Conservation (phyloP, 2,113 vertebrate species). For the Zapus hudsonius region DNA sequence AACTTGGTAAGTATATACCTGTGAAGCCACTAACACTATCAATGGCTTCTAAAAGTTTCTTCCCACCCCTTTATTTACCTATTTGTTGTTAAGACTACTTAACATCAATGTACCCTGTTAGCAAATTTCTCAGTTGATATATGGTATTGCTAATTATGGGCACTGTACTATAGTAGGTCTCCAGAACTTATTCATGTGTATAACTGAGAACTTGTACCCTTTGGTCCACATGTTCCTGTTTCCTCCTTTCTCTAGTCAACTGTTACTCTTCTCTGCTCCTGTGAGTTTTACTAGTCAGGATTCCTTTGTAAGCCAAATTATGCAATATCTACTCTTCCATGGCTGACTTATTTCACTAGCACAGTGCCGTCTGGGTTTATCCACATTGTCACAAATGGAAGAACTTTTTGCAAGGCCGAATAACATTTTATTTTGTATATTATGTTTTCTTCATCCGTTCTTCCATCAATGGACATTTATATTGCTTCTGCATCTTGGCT, state of each 20-base stretch:
- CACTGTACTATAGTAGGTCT: neutral
- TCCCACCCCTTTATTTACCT: neutral
- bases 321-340: neutral
- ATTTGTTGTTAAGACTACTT: neutral
- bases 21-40: no score
- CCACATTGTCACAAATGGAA: neutral
- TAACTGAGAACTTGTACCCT: neutral
- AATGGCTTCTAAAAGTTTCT: neutral
- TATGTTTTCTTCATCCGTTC: neutral
- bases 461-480: neutral
- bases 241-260: neutral
- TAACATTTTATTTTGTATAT: neutral
- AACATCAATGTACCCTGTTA: neutral
- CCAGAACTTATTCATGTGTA: neutral
- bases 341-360: neutral
- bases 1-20: neutral
- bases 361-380: neutral
- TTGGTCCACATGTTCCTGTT: neutral
- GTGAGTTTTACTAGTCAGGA: neutral
- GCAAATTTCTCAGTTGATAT: neutral
- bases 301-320: neutral
- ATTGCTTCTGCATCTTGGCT: neutral
- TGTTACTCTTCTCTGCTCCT: neutral
- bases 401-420: neutral
- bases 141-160: neutral